Evolutionary conservation across 2,113 vertebrate species (phyloP).

Genomic region (Cynopterus brachyotis): DNA sequence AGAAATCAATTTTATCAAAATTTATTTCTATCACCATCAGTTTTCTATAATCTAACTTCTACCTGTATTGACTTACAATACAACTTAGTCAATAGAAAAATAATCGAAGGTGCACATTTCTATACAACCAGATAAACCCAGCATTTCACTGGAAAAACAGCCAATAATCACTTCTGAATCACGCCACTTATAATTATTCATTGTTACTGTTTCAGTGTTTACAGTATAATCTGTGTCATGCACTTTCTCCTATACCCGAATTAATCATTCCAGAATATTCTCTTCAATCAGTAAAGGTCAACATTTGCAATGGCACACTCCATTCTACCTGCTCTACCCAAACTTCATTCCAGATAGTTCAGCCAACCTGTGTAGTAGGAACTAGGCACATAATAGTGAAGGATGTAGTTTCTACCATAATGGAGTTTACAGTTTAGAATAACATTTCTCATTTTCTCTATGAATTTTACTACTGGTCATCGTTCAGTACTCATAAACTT

Average conservation of each 20-base stretch:
- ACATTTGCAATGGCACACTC: background rate
- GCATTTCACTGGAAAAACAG: background rate
- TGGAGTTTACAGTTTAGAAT: background rate
- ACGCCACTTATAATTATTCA: slow-evolving; percentile 6
- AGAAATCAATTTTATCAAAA: slow-evolving; percentile 11
- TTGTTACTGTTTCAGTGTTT: background rate
- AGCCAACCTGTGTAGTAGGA: background rate
- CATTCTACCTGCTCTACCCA: background rate
- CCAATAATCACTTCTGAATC: background rate
- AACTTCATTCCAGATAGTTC: background rate
- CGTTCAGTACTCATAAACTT: background rate
- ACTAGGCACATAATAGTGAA: background rate
- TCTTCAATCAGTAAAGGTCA: background rate
- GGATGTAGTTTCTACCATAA: background rate
- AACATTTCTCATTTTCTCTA: background rate
- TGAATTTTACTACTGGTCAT: background rate
- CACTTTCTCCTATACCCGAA: background rate
- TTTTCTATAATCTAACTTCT: slow-evolving; percentile 32
- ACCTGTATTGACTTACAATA: background rate
- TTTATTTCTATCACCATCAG: background rate
- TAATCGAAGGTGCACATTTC: background rate
- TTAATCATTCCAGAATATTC: background rate
- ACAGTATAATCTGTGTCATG: background rate
- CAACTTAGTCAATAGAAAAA: background rate
- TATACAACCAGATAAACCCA: background rate